phyloP scores from a whole-genome alignment of 2,888 invertebrate genomes.

The Glaucopsyche alexis region DNA sequence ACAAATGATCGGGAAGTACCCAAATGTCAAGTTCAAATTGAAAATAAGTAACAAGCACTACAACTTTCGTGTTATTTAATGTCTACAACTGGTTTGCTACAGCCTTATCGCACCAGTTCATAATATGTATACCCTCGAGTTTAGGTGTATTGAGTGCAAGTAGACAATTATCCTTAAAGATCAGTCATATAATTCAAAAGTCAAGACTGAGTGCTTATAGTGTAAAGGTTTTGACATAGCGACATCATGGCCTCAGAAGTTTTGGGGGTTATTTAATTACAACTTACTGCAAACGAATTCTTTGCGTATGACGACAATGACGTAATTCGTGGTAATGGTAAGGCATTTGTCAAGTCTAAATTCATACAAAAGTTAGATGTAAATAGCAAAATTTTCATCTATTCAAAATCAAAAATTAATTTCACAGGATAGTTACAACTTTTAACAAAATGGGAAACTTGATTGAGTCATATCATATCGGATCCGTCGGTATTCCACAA shows the following conservation, averaged over 20 bases:
- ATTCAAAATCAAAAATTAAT: background rate
- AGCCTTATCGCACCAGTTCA: background rate
- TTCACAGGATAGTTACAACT: background rate
- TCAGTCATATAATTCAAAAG: background rate
- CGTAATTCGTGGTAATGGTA: too few species aligned
- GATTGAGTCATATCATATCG: slow-evolving; percentile 2
- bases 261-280: too few species aligned
- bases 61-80: slow-evolving; percentile 28
- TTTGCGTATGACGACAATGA: too few species aligned
- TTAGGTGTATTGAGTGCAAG: background rate
- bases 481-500: background rate
- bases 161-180: background rate
- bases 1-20: slow-evolving; percentile 31
- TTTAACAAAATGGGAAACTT: background rate
- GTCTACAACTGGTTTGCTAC: slow-evolving; percentile 5
- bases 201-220: background rate
- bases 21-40: slow-evolving; percentile 35
- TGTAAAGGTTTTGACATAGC: too few species aligned
- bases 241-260: too few species aligned
- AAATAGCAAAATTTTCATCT: too few species aligned
- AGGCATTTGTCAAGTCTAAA: too few species aligned
- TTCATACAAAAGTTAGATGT: too few species aligned
- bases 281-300: too few species aligned
- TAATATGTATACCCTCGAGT: background rate
- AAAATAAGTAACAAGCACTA: slow-evolving; percentile 18